phyloP scores from a whole-genome alignment of 1,140 invertebrate species.

The Potamilus streckersoni region DNA sequence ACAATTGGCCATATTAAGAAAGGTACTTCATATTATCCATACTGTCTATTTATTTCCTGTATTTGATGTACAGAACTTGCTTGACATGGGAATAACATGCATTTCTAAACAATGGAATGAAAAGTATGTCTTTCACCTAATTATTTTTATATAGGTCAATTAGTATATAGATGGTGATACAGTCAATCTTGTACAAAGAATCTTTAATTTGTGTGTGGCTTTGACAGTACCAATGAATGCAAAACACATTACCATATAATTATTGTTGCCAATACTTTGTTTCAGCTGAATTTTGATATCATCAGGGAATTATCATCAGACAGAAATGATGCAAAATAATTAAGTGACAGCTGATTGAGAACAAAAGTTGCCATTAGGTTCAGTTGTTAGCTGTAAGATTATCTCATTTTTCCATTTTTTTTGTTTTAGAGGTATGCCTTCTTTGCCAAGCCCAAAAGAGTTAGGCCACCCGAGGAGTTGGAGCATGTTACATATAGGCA shows the following conservation, averaged over 20 bases:
- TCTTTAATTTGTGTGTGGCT: no score
- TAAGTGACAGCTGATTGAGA: background rate
- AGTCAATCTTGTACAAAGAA: no score
- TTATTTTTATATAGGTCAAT: no score
- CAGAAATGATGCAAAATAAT: background rate
- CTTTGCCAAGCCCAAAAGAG: slow-evolving; percentile 47
- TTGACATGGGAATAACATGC: no score
- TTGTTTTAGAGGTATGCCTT: slow-evolving; percentile 59
- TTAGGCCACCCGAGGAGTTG: slow-evolving; percentile 48
- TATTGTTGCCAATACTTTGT: background rate
- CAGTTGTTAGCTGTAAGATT: background rate
- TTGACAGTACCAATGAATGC: no score
- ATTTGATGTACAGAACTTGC: no score
- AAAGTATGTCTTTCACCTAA: no score
- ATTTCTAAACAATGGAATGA: no score
- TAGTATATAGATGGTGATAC: no score
- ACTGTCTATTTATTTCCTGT: no score
- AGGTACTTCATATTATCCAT: no score
- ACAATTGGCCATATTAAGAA: no score
- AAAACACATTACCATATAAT: background rate
- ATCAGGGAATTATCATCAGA: background rate
- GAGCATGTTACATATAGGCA: slow-evolving; percentile 69
- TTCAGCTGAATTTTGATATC: background rate
- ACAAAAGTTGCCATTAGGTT: background rate
- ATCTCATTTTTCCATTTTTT: slow-evolving; percentile 9